Percentiles rank a stretch among this genome's conserved stretches.
These are phyloP conservation scores for Platichthys flesus DNA, from an alignment of 2,113 vertebrate genomes.

Conservation along the genomic window DNA sequence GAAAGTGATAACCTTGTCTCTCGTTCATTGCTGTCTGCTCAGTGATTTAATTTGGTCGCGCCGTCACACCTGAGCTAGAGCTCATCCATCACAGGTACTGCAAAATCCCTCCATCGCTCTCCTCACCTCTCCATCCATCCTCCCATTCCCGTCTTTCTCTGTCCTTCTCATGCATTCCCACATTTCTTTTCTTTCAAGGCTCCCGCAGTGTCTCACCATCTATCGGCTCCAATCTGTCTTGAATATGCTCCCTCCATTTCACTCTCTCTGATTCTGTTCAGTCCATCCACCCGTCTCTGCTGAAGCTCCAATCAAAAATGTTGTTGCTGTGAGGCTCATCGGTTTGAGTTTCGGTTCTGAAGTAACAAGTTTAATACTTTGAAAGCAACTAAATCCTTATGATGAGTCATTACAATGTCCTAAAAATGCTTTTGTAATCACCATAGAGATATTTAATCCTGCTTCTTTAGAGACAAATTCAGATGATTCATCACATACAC, in stretches of 20 bases:
- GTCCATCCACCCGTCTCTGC: neutral
- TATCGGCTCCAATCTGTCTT: too few species aligned
- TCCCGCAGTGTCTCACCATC: neutral
- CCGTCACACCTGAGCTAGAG: constrained; percentile 77
- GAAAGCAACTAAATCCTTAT: neutral
- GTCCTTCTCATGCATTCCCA: neutral
- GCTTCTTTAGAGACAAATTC: neutral
- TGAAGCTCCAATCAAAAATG: neutral
- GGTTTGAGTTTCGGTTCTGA: neutral
- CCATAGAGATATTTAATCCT: too few species aligned
- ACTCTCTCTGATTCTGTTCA: neutral
- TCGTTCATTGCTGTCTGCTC: constrained; percentile 77
- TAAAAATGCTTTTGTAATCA: too few species aligned
- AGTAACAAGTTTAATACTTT: neutral
- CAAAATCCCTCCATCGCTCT: constrained; percentile 35
- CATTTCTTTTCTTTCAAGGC: constrained; percentile 34
- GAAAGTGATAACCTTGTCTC: constrained; percentile 78
- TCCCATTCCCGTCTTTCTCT: constrained; percentile 15
- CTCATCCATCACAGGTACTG: constrained; percentile 76
- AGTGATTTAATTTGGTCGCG: constrained; percentile 77
- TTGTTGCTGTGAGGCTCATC: neutral
- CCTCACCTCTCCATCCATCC: constrained; percentile 21
- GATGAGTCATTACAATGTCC: neutral
- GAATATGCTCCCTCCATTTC: constrained; percentile 10
- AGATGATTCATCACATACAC: neutral